A percentile compares a stretch with the other conserved stretches of the same genome.
phyloP scores from a whole-genome alignment of 2,888 invertebrate genomes.

The Halocaridina rubra region DNA sequence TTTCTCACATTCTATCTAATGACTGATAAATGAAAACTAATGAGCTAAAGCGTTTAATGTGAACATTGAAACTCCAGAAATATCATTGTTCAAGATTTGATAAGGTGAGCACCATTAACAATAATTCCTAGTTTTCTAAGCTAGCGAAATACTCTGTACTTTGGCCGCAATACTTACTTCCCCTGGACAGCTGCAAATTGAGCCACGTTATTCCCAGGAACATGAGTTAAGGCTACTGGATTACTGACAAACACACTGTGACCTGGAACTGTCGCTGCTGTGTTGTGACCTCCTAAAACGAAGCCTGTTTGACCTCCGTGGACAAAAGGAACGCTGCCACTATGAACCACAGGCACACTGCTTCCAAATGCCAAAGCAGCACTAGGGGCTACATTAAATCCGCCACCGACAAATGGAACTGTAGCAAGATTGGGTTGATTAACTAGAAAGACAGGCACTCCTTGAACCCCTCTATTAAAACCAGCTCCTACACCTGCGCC shows the following conservation, averaged over 20 bases:
- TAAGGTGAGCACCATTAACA: too few species aligned
- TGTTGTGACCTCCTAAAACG: neutral
- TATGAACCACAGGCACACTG: neutral
- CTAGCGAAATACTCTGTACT: neutral
- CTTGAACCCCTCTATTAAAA: too few species aligned
- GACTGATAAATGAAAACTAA: too few species aligned
- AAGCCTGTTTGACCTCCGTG: neutral
- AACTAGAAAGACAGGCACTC: neutral
- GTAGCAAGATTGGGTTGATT: neutral
- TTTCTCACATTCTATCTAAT: too few species aligned
- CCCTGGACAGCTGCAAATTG: neutral
- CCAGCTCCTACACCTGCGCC: neutral
- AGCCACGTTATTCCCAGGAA: neutral
- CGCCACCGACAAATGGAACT: neutral
- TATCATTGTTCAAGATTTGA: too few species aligned
- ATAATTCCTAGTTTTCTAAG: too few species aligned
- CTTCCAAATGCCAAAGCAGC: neutral
- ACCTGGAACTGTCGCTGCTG: neutral
- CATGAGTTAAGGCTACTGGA: neutral
- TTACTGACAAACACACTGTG: neutral
- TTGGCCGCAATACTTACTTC: neutral
- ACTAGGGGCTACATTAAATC: neutral
- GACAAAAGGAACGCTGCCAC: neutral
- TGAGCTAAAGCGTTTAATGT: too few species aligned
- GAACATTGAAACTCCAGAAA: too few species aligned